These are phyloP conservation scores for Fragum sueziense DNA, from an alignment of 2,888 invertebrate genomes.

Conservation along the genomic window DNA sequence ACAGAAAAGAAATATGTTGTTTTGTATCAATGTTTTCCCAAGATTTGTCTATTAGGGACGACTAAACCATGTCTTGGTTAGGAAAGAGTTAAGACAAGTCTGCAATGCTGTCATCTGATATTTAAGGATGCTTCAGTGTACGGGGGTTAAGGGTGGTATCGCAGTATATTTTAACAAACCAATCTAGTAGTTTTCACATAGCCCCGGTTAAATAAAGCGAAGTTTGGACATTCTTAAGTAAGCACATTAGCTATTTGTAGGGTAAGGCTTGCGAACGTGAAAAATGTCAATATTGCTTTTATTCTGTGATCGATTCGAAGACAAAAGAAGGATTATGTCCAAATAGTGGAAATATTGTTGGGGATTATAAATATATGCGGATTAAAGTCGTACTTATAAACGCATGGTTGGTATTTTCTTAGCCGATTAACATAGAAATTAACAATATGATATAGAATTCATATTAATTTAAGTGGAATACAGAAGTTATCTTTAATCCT, in stretches of 20 bases:
- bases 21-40: no score
- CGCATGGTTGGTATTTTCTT: slow-evolving; percentile 3
- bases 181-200: slow-evolving; percentile 4
- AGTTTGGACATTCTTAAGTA: background rate
- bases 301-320: background rate
- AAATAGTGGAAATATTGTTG: slow-evolving; percentile 6
- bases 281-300: slow-evolving; percentile 15
- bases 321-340: background rate
- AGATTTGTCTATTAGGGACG: no score
- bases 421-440: slow-evolving; percentile 9
- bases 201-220: slow-evolving; percentile 6
- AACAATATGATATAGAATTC: no score
- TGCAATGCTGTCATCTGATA: no score
- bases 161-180: background rate
- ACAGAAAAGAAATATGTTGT: no score
- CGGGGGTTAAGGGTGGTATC: background rate
- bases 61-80: no score
- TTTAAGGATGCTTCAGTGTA: no score
- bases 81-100: no score
- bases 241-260: slow-evolving; percentile 4
- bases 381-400: slow-evolving; percentile 13
- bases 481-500: no score
- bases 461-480: no score
- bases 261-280: background rate
- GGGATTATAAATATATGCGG: slow-evolving; percentile 3